Evolutionary conservation across 1,140 invertebrate species (phyloP).

Genomic region (Tyrophagus putrescentiae): DNA sequence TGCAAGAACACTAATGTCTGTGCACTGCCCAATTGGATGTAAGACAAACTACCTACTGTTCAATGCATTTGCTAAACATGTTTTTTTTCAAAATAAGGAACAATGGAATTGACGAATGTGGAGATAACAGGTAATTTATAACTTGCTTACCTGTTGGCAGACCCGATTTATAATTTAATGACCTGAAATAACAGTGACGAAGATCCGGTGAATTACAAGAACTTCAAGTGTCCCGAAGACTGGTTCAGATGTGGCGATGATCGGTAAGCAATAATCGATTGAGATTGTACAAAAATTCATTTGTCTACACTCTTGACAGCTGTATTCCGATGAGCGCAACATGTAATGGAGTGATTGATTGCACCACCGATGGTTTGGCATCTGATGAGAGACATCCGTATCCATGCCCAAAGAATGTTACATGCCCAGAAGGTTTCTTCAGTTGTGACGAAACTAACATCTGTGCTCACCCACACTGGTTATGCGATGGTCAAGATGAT

Average conservation of each 20-base stretch:
- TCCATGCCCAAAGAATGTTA: constrained; percentile 19
- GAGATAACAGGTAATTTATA: too few species aligned
- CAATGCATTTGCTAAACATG: too few species aligned
- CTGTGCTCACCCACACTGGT: constrained; percentile 19
- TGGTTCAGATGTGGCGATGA: constrained; percentile 18
- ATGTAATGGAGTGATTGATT: constrained; percentile 17
- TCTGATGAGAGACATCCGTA: constrained; percentile 18
- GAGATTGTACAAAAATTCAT: background rate
- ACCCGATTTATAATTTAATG: too few species aligned
- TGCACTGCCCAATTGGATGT: constrained; percentile 19
- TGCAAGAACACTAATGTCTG: constrained; percentile 15
- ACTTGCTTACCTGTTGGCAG: too few species aligned
- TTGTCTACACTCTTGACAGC: background rate
- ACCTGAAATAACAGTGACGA: too few species aligned
- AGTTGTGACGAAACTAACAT: constrained; percentile 21
- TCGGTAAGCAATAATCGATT: background rate
- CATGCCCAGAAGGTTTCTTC: constrained; percentile 16
- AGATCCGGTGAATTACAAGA: constrained; percentile 9
- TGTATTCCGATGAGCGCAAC: constrained; percentile 11
- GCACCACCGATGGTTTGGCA: constrained; percentile 14
- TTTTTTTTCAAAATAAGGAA: too few species aligned
- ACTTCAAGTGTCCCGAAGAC: constrained; percentile 19
- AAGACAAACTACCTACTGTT: background rate
- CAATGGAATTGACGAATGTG: constrained; percentile 20
- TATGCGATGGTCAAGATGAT: constrained; percentile 19